These are phyloP conservation scores for Noctua fimbriata DNA, from an alignment of 2,888 invertebrate genomes.

Conservation along the genomic window DNA sequence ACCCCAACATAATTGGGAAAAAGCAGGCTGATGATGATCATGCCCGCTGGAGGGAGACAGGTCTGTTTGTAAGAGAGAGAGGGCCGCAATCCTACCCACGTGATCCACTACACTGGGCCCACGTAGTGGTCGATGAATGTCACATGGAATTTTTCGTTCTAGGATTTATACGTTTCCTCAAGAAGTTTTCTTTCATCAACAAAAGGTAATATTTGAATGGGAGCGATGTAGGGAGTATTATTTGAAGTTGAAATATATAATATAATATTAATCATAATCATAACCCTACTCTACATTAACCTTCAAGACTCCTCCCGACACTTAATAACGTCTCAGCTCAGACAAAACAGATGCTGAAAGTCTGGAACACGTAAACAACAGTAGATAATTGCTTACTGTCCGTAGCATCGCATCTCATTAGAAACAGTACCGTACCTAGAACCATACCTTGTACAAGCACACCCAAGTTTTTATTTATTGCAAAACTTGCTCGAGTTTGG, in stretches of 20 bases:
- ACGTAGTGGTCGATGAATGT: not conserved
- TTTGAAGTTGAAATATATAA: too few species aligned
- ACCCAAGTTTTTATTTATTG: slow-evolving; percentile 66
- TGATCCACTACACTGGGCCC: too few species aligned
- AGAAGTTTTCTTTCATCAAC: too few species aligned
- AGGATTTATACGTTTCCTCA: not conserved
- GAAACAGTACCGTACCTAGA: slow-evolving; percentile 11
- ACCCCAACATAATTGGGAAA: too few species aligned
- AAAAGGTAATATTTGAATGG: too few species aligned
- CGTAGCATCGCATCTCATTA: slow-evolving; percentile 37
- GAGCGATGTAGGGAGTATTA: too few species aligned
- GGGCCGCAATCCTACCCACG: not conserved
- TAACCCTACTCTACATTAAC: slow-evolving; percentile 8
- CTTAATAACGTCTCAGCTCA: not conserved
- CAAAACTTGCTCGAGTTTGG: slow-evolving; percentile 55
- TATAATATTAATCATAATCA: too few species aligned
- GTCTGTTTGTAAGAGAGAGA: too few species aligned
- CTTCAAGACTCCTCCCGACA: slow-evolving; percentile 1
- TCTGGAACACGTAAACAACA: slow-evolving; percentile 33
- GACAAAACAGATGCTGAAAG: slow-evolving; percentile 19
- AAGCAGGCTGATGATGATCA: too few species aligned
- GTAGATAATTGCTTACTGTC: slow-evolving; percentile 35
- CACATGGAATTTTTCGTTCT: not conserved
- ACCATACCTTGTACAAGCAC: slow-evolving; percentile 15
- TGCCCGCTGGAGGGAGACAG: not conserved